A percentile compares a stretch with the other conserved stretches of the same genome.
Evolutionary conservation across 2,888 invertebrate genomes (phyloP).

Genomic region (Leptopilina myrica): DNA sequence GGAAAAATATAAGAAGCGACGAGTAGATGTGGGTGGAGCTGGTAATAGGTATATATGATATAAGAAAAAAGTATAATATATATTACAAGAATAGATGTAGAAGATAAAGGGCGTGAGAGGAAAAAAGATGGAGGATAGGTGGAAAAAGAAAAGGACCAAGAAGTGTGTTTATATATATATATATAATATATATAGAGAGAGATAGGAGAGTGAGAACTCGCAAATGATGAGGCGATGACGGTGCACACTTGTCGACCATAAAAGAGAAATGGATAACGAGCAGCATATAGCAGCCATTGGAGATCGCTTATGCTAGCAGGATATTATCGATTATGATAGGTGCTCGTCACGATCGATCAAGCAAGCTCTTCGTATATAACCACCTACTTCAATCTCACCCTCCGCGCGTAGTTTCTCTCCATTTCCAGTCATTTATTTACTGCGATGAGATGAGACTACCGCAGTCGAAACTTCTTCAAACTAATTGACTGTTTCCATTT

Average conservation of each 20-base stretch:
- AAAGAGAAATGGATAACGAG: constrained; percentile 65
- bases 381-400: constrained; percentile 29
- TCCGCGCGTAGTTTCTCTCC: constrained; percentile 10
- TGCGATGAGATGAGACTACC: constrained; percentile 7
- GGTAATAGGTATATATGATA: constrained; percentile 28
- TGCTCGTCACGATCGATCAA: constrained; percentile 65
- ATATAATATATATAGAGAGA: constrained; percentile 1
- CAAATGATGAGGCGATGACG: constrained; percentile 71
- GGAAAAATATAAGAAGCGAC: constrained; percentile 63
- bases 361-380: constrained; percentile 29
- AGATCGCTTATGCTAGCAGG: constrained; percentile 57
- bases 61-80: constrained; percentile 41
- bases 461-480: constrained; percentile 8
- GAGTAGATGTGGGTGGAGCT: constrained; percentile 55
- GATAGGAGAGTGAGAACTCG: constrained; percentile 58
- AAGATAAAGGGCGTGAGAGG: constrained; percentile 40
- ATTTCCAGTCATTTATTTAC: constrained; percentile 11
- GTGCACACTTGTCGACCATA: constrained; percentile 62
- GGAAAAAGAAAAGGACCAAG: constrained; percentile 2
- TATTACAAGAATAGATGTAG: constrained; percentile 48
- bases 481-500: constrained; percentile 31
- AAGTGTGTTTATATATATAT: no score
- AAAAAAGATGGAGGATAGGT: constrained; percentile 37
- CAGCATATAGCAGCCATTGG: constrained; percentile 56
- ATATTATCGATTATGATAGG: constrained; percentile 68